Evolutionary conservation across 2,797 vertebrate genomes (phyloP).

Genomic region (Hydrocynus forskahlii): DNA sequence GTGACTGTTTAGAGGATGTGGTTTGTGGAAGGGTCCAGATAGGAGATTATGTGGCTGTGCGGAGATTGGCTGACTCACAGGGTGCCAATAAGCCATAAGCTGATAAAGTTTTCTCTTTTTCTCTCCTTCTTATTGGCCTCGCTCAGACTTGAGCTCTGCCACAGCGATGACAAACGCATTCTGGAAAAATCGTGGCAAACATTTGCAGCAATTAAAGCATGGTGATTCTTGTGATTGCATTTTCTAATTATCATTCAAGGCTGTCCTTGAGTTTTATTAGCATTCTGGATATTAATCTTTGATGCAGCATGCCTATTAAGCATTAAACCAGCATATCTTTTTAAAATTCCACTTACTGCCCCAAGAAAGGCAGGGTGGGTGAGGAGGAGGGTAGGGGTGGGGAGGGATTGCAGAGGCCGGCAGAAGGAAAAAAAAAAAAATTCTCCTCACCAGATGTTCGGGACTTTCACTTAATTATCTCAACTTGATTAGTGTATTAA

Average conservation of each 20-base stretch:
- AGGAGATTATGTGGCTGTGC: conserved; percentile 47
- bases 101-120: conserved; percentile 47
- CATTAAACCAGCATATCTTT: conserved; percentile 71
- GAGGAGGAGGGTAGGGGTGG: conserved; percentile 53
- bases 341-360: conserved; percentile 73
- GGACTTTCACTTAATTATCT: conserved; percentile 70
- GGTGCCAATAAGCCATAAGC: conserved; percentile 44
- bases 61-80: conserved; percentile 36
- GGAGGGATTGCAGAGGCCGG: conserved; percentile 12
- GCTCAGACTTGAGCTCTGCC: conserved; percentile 49
- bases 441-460: conserved; percentile 69
- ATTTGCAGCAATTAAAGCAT: conserved; percentile 76
- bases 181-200: conserved; percentile 66
- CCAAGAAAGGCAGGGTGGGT: conserved; percentile 62
- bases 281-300: conserved; percentile 84
- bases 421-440: conserved; percentile 42
- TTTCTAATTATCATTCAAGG: conserved; percentile 84
- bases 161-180: conserved; percentile 66
- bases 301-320: conserved; percentile 78
- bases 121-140: conserved; percentile 20
- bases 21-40: conserved; percentile 44
- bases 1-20: conserved; percentile 26
- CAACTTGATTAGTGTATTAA: conserved; percentile 70
- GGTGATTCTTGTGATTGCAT: conserved; percentile 82
- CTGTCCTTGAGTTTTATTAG: conserved; percentile 84